A percentile compares a stretch with the other conserved stretches of the same genome.
These are phyloP conservation scores for Python bivittatus DNA, from an alignment of 2,113 vertebrate genomes.

Conservation along the genomic window DNA sequence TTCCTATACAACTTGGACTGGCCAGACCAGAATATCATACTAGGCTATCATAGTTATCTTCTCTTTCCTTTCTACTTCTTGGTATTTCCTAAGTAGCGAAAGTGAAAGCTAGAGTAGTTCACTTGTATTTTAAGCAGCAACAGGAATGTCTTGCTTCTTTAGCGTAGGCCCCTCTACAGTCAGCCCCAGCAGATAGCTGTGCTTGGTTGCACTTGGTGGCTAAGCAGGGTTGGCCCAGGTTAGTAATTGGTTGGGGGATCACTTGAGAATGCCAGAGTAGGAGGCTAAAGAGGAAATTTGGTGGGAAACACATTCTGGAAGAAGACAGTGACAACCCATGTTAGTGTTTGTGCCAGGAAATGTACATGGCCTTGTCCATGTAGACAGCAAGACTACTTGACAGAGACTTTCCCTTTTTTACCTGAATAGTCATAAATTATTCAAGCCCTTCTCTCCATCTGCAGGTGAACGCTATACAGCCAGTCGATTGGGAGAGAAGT, in stretches of 20 bases:
- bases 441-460: conserved; percentile 9
- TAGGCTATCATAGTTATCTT: background rate
- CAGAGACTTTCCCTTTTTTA: background rate
- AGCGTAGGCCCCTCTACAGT: background rate
- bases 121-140: background rate
- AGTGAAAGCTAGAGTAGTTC: background rate
- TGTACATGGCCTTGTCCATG: background rate
- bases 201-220: background rate
- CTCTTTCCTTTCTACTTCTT: background rate
- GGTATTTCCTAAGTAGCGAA: background rate
- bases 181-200: background rate
- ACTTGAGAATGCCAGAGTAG: background rate
- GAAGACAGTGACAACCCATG: background rate
- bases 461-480: conserved; percentile 73
- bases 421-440: background rate
- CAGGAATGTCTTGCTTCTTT: background rate
- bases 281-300: background rate
- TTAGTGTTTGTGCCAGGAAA: background rate
- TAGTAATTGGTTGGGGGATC: background rate
- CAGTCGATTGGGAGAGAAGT: conserved; percentile 54
- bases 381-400: background rate
- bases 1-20: background rate
- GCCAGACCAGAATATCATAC: background rate
- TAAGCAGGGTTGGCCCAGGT: background rate
- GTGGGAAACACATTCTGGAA: background rate